These are phyloP conservation scores for Urocitellus parryii DNA, from an alignment of 2,113 vertebrate genomes.

Conservation along the genomic window DNA sequence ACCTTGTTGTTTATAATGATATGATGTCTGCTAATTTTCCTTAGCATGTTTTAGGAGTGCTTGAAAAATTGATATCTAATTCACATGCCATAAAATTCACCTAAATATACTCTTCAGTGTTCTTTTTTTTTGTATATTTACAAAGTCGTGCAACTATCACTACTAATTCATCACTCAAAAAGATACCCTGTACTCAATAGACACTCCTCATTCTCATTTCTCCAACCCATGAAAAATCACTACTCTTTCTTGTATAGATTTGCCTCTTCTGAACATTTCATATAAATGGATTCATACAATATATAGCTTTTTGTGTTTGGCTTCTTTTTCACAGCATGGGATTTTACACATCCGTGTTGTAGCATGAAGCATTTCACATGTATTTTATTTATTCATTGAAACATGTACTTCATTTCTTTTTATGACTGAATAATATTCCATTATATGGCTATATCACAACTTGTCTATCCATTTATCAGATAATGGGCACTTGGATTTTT, in stretches of 20 bases:
- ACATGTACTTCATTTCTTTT: background rate
- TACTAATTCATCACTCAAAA: background rate
- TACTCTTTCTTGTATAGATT: background rate
- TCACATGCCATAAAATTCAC: background rate
- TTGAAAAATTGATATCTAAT: conserved; percentile 19
- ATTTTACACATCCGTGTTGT: background rate
- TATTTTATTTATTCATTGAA: background rate
- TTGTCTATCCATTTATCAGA: background rate
- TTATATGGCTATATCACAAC: background rate
- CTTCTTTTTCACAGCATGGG: background rate
- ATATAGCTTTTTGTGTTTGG: background rate
- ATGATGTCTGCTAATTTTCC: background rate
- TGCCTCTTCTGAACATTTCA: background rate
- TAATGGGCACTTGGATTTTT: background rate
- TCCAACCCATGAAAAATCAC: background rate
- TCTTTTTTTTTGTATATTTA: background rate
- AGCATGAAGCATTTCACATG: background rate
- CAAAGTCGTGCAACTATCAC: background rate
- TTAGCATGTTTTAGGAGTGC: background rate
- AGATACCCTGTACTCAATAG: background rate
- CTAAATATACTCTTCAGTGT: background rate
- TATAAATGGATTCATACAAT: too few relatives aligned
- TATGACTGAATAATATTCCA: background rate
- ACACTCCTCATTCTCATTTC: background rate
- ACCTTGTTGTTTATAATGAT: background rate